Base-by-base conservation (phyloP, 1,140 invertebrate genomes). In the Drosophila asahinai region DNA sequence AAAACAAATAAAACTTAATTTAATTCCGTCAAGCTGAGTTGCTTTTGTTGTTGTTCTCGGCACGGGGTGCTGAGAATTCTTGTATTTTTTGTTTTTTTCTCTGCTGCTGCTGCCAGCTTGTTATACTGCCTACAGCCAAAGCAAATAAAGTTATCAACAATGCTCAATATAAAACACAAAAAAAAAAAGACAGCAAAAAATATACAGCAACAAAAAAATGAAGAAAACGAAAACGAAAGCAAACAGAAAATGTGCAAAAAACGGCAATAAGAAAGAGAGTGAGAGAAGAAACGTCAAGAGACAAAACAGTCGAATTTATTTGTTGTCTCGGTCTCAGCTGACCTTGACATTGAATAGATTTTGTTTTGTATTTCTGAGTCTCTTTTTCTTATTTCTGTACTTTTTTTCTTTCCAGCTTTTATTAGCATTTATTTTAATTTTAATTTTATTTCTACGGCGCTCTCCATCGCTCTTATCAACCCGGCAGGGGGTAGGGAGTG, bases 141-240 rank as follows among this genome's bases (percentile, higher is more conserved):
- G 78, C 64, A 89, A 89, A 89, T 89, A 89, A 84, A 89, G 81
- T 89, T 89, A 89, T 89, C 86, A 89, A 90, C 86, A 89, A 89
- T 74, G 63, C 52, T 54, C 77, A 89, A 83, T 72, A 89, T 47
- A 66, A 76, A 73, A 77, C 67, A 80, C 51, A n/a, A 25, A n/a
- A 25, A 36, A 55, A 36, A 55, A 65, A 58, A 76, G 36, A 40
- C 12, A 58, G 12, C 43, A 49, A 54, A 33, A 30, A 33, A 33
- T 47, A 57, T 36, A 45, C 33, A 70, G 59, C 30, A 72, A 68
- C 45, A 65, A 61, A 65, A 59, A 12, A 49, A 49, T 42, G 51
- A 52, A 49, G 59, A 68, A 66, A 82, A 62, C 58, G 17, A 68
- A 64, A 55, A 61, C 45, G 45, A 65, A 55, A 80, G 62, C 49